A percentile compares a stretch with the other conserved stretches of the same genome.
Conservation (phyloP, 2,797 vertebrate species). For the Hoplostethus atlanticus region DNA sequence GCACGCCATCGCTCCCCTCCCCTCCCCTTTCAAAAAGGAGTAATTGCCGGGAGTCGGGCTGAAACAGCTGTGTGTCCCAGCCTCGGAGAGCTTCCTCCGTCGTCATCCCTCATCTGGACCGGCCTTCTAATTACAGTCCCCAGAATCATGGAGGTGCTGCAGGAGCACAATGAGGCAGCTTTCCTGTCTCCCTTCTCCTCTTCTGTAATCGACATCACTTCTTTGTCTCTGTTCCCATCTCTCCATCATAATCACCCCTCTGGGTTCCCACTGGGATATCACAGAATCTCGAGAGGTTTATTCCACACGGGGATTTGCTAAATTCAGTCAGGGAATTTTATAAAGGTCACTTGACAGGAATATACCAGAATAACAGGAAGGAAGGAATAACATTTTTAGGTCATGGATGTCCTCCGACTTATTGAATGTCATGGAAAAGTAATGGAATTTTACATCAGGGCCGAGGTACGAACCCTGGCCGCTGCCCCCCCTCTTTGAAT, state of each 20-base stretch:
- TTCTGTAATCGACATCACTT: conserved; percentile 11
- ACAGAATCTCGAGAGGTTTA: conserved; percentile 28
- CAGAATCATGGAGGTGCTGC: conserved; percentile 36
- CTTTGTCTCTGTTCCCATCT: conserved; percentile 27
- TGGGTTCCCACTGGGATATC: conserved; percentile 18
- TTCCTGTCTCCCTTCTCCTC: conserved; percentile 43
- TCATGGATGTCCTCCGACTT: conserved; percentile 20
- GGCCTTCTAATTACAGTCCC: conserved; percentile 71
- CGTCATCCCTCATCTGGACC: conserved; percentile 65
- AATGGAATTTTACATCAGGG: conserved; percentile 12
- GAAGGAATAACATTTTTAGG: conserved; percentile 22
- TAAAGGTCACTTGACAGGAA: conserved; percentile 24
- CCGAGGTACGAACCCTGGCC: conserved; percentile 24
- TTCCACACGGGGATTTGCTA: not conserved
- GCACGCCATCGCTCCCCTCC: conserved; percentile 60
- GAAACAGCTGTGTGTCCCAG: conserved; percentile 78
- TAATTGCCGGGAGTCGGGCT: conserved; percentile 67
- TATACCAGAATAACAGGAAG: conserved; percentile 9
- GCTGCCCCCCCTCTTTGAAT: conserved; percentile 9
- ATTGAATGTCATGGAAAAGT: conserved; percentile 21
- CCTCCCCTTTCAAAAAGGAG: conserved; percentile 50
- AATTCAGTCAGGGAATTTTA: conserved; percentile 40
- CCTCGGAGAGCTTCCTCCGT: conserved; percentile 55
- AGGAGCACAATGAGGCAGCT: conserved; percentile 34
- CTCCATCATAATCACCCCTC: conserved; percentile 20